Percentiles rank a stretch among this genome's conserved stretches.
Evolutionary conservation across 2,797 vertebrate species (phyloP).

Genomic region (Perodicticus potto): DNA sequence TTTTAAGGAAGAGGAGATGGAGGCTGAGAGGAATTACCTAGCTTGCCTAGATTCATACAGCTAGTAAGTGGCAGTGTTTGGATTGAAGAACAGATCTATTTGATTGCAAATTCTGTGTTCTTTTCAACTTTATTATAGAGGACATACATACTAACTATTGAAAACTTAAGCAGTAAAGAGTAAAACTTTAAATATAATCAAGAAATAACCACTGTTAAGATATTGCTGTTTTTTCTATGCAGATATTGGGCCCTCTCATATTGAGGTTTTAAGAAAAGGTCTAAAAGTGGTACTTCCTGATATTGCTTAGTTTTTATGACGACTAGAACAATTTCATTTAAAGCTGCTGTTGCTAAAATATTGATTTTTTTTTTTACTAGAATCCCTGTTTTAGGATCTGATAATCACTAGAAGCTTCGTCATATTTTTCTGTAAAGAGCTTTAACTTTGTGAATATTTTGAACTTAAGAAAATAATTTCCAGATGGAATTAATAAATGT

Average conservation of each 20-base stretch:
- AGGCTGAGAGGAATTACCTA: not conserved
- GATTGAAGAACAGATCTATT: not conserved
- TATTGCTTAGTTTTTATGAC: not conserved
- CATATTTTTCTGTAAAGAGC: not conserved
- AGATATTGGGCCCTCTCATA: not conserved
- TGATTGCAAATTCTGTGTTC: not conserved
- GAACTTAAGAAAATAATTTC: constrained; percentile 6
- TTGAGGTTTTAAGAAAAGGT: not conserved
- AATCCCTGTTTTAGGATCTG: not conserved
- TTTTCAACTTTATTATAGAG: not conserved
- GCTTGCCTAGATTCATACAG: not conserved
- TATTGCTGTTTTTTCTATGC: not conserved
- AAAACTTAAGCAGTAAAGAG: constrained; percentile 5
- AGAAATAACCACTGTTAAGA: not conserved
- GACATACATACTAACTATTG: not conserved
- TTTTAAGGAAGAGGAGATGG: not conserved
- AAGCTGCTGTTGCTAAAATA: not conserved
- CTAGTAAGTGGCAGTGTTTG: not conserved
- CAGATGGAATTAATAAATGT: not conserved
- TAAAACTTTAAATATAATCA: not conserved
- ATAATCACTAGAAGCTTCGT: not conserved
- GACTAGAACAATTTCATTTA: not conserved
- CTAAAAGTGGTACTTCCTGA: not conserved
- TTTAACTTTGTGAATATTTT: constrained; percentile 28
- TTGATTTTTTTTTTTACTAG: not conserved